Conservation (phyloP, 2,797 vertebrate species). For the Macropus fuliginosus region DNA sequence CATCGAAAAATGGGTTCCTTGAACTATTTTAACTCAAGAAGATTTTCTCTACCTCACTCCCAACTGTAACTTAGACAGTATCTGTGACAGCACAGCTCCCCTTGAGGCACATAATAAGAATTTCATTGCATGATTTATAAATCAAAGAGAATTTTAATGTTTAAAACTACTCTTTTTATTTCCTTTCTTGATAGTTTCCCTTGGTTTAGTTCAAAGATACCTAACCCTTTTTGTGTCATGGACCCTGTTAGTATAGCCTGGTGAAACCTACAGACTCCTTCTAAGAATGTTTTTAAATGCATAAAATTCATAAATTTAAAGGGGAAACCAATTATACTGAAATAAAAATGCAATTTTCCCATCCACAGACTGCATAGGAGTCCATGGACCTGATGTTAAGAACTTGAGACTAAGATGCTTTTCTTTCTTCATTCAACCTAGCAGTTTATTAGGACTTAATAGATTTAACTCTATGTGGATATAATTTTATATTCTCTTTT, state of each 20-base stretch:
- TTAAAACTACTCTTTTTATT: not conserved
- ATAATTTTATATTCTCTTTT: not conserved
- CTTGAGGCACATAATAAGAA: fast-evolving
- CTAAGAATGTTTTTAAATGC: not conserved
- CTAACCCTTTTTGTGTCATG: not conserved
- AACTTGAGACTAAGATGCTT: not conserved
- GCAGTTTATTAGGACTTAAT: not conserved
- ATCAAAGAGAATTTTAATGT: not conserved
- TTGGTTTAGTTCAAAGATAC: not conserved
- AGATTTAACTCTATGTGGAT: not conserved
- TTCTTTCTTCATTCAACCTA: not conserved
- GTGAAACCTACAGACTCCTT: not conserved
- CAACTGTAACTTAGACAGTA: not conserved
- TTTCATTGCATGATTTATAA: not conserved
- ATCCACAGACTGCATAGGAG: not conserved
- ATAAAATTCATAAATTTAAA: too few relatives aligned
- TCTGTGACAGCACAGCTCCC: not conserved
- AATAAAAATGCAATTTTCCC: not conserved
- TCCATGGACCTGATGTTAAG: not conserved
- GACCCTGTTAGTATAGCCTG: too few relatives aligned
- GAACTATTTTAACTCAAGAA: not conserved
- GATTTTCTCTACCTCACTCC: not conserved
- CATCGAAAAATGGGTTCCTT: not conserved
- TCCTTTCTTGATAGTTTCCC: not conserved
- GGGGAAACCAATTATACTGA: not conserved